These are phyloP conservation scores for Laodelphax striatellus DNA, from an alignment of 1,140 invertebrate genomes.

Conservation along the genomic window DNA sequence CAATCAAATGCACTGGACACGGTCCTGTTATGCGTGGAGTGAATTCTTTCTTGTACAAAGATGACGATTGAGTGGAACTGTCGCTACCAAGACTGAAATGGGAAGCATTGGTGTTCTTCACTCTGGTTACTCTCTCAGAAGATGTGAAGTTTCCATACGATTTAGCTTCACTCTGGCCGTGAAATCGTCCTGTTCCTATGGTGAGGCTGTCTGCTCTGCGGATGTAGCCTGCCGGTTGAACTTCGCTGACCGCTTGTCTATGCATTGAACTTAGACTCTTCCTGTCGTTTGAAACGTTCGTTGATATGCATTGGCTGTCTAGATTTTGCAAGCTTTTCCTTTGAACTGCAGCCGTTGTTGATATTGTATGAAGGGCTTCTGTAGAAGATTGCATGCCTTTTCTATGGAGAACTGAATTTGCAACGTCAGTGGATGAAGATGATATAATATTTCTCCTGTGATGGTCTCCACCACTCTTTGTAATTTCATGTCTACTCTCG, in stretches of 20 bases:
- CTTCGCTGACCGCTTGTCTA: constrained; percentile 29
- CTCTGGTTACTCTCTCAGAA: constrained; percentile 36
- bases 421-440: constrained; percentile 51
- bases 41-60: constrained; percentile 60
- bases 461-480: constrained; percentile 14
- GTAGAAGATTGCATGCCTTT: constrained; percentile 46
- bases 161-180: constrained; percentile 50
- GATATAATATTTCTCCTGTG: constrained; percentile 61
- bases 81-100: constrained; percentile 55
- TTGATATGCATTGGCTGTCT: constrained; percentile 49
- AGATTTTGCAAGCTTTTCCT: constrained; percentile 66
- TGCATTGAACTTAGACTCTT: constrained; percentile 65
- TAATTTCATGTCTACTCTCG: constrained; percentile 4
- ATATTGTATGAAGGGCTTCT: constrained; percentile 51
- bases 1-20: constrained; percentile 64
- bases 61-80: constrained; percentile 14
- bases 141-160: constrained; percentile 53
- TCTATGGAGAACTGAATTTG: constrained; percentile 62
- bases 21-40: constrained; percentile 51
- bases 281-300: constrained; percentile 50
- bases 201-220: constrained; percentile 43
- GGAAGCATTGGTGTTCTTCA: constrained; percentile 51
- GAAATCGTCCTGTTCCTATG: constrained; percentile 51
- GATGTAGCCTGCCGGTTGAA: constrained; percentile 10
- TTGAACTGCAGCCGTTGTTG: constrained; percentile 64